Conservation (phyloP, 2,797 vertebrate genomes). For the Manis pentadactyla region DNA sequence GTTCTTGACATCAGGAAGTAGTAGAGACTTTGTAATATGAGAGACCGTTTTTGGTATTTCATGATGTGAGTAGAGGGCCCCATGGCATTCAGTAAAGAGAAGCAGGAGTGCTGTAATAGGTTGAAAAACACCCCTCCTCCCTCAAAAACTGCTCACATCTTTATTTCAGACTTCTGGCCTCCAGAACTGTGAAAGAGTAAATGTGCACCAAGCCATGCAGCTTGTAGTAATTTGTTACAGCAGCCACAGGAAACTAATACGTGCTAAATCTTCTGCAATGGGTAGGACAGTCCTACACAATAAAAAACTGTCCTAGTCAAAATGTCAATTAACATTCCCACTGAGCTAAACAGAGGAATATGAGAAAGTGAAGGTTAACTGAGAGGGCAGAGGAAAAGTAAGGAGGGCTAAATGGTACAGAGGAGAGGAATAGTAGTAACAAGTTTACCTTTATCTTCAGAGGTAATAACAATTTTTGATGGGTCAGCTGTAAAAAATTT, state of each 20-base stretch:
- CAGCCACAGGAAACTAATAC: conserved; percentile 11
- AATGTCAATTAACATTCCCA: background rate
- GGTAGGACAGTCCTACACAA: background rate
- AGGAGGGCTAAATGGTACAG: background rate
- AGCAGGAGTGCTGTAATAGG: background rate
- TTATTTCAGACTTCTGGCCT: background rate
- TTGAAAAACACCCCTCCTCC: background rate
- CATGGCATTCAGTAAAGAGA: background rate
- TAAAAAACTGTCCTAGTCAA: background rate
- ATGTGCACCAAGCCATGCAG: background rate
- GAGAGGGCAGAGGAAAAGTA: background rate
- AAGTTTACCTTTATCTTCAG: background rate
- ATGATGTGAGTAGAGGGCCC: background rate
- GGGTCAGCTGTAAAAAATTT: background rate
- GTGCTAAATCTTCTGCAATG: conserved; percentile 1
- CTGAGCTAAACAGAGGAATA: background rate
- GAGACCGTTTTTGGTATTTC: background rate
- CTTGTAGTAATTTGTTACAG: background rate
- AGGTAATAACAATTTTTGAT: conserved; percentile 11
- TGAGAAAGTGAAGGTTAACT: conserved; percentile 15
- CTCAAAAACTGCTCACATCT: background rate
- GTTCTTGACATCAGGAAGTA: background rate
- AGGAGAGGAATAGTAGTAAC: background rate
- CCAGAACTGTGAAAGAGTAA: background rate
- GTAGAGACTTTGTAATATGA: background rate